Base-by-base conservation (phyloP, 2,888 invertebrate species). In the Lycia hirtaria region DNA sequence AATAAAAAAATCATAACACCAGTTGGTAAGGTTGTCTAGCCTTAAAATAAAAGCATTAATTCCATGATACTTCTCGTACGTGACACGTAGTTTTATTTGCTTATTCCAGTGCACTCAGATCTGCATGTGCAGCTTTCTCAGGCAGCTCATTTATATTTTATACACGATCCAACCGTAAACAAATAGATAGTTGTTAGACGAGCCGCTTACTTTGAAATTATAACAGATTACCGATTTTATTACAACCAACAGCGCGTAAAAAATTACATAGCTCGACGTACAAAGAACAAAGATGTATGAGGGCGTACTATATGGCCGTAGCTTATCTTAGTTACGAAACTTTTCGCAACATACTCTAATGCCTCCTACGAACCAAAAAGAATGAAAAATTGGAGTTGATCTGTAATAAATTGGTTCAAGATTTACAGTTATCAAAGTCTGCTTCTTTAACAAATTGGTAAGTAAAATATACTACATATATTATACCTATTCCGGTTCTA, bases 161-260 rank as follows among this genome's bases (percentile, higher is more conserved):
- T 40, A 20, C 43, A 49, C 19, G 55, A 19, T 54, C 20, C 12
- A 40, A 17, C 41, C 20, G 38, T 37, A 56, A 14, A 47, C 38
- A 40, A 54, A 56, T 33, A 56, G 45, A 33, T 33, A 19, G 43
- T 50, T 26, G 48, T 47, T 50, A 56, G 26, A 41, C 24, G 22
- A 44, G 28, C 48, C 28, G 20, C 40, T 41, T 35, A 32, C 47
- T 26, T 41, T 20, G n/a, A 57, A 33, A 61, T 65, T 62, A 56
- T 60, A 15, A 60, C 40, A 59, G 47, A 67, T 67, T 57, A 59
- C 61, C 19, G 56, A 70, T 64, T 66, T 65, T 71, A 70, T 68
- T 56, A 60, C 55, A 65, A 52, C 48, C 71, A 78, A 61, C 78
- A 56, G 69, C 62, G 74, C 79, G 76, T 73, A 56, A 72, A 70